phyloP scores from a whole-genome alignment of 2,113 vertebrate genomes.

The Zonotrichia leucophrys region DNA sequence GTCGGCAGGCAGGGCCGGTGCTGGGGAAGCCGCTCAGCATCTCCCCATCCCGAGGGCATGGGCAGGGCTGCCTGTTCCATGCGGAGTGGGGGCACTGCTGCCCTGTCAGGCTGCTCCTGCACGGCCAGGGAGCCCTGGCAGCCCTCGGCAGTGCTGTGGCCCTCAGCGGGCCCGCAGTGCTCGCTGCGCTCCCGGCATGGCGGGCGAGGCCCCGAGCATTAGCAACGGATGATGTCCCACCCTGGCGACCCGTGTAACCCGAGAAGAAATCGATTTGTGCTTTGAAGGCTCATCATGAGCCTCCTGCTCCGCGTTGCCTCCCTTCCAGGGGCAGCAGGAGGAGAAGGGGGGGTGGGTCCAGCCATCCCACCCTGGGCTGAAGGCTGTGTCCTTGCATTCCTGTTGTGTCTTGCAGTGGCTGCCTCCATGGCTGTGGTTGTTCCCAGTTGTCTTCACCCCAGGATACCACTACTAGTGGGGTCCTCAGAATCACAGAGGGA shows the following conservation, averaged over 20 bases:
- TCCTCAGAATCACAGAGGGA: background rate
- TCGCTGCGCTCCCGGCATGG: rapidly evolving
- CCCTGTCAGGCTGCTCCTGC: background rate
- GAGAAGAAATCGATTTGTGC: conserved; percentile 51
- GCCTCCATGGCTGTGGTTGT: background rate
- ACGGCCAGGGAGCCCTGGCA: background rate
- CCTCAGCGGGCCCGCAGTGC: rapidly evolving
- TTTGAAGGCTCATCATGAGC: background rate
- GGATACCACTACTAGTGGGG: rapidly evolving
- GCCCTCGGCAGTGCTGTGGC: rapidly evolving
- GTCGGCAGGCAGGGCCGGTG: background rate
- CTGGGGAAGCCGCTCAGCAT: background rate
- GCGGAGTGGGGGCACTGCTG: background rate
- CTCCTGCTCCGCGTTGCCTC: background rate
- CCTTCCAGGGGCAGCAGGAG: background rate
- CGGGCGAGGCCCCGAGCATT: background rate
- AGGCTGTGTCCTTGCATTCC: background rate
- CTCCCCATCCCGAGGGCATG: rapidly evolving
- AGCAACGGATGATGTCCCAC: background rate
- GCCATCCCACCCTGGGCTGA: background rate
- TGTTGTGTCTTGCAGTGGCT: rapidly evolving
- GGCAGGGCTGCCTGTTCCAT: background rate
- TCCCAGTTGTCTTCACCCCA: background rate
- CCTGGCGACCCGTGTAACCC: background rate
- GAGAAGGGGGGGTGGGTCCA: background rate